These are phyloP conservation scores for Epiblema foenella DNA, from an alignment of 2,888 invertebrate genomes.

Conservation along the genomic window DNA sequence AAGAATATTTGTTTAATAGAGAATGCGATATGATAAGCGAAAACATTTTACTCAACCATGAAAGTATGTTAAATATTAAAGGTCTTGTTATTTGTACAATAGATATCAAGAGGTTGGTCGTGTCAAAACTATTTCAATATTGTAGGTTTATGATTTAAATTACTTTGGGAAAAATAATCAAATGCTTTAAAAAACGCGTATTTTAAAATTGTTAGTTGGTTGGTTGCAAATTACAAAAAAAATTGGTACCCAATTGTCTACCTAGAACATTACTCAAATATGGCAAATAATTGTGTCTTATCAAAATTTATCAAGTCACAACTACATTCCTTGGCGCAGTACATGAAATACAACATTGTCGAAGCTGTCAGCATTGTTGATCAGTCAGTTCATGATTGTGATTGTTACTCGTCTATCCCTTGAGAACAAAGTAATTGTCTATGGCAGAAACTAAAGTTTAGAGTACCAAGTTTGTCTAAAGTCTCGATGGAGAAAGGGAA, in stretches of 20 bases:
- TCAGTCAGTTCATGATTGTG: constrained; percentile 29
- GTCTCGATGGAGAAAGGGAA: not conserved
- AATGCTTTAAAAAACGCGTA: too few relatives aligned
- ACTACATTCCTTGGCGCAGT: not conserved
- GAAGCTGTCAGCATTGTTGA: constrained; percentile 21
- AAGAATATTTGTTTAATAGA: too few relatives aligned
- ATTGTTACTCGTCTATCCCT: constrained; percentile 29
- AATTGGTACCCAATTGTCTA: too few relatives aligned
- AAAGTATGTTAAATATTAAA: too few relatives aligned
- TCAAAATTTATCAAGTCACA: not conserved
- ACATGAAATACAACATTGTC: constrained; percentile 24
- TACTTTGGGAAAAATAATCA: not conserved
- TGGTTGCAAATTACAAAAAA: too few relatives aligned
- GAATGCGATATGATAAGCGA: too few relatives aligned
- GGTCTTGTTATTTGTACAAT: not conserved
- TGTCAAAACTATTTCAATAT: not conserved
- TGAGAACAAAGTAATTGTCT: constrained; percentile 37
- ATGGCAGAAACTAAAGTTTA: constrained; percentile 23
- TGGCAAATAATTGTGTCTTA: too few relatives aligned
- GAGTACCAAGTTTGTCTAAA: constrained; percentile 32
- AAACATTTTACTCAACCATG: too few relatives aligned
- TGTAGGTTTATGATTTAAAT: not conserved
- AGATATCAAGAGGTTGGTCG: not conserved
- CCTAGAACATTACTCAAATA: too few relatives aligned
- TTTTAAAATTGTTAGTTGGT: too few relatives aligned